These are phyloP conservation scores for Troides oblongomaculatus DNA, from an alignment of 2,888 invertebrate species.

Conservation along the genomic window DNA sequence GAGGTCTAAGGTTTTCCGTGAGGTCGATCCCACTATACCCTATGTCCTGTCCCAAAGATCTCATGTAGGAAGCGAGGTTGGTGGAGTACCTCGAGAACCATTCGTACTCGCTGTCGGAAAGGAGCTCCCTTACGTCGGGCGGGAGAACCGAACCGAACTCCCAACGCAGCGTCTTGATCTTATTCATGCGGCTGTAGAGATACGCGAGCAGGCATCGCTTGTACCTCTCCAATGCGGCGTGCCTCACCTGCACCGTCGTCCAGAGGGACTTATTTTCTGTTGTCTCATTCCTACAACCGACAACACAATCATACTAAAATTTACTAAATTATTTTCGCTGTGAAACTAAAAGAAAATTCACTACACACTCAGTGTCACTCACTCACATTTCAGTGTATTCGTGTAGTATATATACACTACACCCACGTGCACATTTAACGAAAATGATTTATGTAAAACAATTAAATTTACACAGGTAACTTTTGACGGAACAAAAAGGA, in stretches of 20 bases:
- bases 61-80: constrained; percentile 93
- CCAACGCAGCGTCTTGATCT: constrained; percentile 94
- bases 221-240: constrained; percentile 92
- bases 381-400: no score
- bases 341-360: no score
- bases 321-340: no score
- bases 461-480: no score
- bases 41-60: constrained; percentile 88
- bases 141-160: constrained; percentile 96
- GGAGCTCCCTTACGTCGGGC: constrained; percentile 87
- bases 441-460: no score
- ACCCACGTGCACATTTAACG: no score
- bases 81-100: constrained; percentile 96
- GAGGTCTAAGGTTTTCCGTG: constrained; percentile 92
- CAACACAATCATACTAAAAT: no score
- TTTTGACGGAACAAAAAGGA: no score
- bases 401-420: no score
- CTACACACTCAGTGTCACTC: no score
- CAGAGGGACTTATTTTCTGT: constrained; percentile 81
- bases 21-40: constrained; percentile 88
- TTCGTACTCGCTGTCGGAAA: constrained; percentile 89
- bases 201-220: constrained; percentile 93
- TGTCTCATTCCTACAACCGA: constrained; percentile 70
- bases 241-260: constrained; percentile 90
- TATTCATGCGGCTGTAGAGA: constrained; percentile 88